Base-by-base conservation (phyloP, 1,140 invertebrate genomes). In the Cyclina sinensis region DNA sequence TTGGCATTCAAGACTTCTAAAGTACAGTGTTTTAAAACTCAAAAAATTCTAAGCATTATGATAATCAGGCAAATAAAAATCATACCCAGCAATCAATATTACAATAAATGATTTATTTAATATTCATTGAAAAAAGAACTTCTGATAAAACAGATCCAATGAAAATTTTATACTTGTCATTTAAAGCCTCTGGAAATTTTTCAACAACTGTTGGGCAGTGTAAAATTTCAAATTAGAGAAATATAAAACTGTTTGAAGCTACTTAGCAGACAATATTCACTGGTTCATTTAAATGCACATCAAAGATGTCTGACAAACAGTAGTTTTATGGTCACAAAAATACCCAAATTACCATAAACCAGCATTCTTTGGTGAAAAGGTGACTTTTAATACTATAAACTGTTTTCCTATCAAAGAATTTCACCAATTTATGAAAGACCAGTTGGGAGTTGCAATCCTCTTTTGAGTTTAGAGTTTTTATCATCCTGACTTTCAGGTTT, bases 321-420 rank as follows among this genome's bases (percentile, higher is more conserved):
- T 27, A 54, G 46, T 78, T 78, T 78, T 30, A 78, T 78, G 54
- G 54, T 78, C 74, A 54, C 16, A 57, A 78, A 70, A 54, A 48
- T 78, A 78, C 24, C 74, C 5, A 35, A 78, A 78, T 78, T 78
- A 78, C 43, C 74, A 78, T 78, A 78, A 78, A 54, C 21, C 74
- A 76, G 9, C 43, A 57, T 78, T 30, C 27, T 16, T 78, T 27
- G 14, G 46, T 14, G 46, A 30, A 3, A 57, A 51, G 4, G 18
- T 14, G 65, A 37, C 65, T 37, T 21, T 27, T 12, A 39, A 70
- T 37, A n/a, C 65, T 27, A 70, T 37, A 70, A 70, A 70, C 32
- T 37, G 32, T 70, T 70, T 70, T 70, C 1, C 21, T 16, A 37
- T 70, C 3, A 70, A 70, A 30, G 18, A 70, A 70, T 70, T 70